Evolutionary conservation across 2,888 invertebrate genomes (phyloP).

Genomic region (Catonia carolina): DNA sequence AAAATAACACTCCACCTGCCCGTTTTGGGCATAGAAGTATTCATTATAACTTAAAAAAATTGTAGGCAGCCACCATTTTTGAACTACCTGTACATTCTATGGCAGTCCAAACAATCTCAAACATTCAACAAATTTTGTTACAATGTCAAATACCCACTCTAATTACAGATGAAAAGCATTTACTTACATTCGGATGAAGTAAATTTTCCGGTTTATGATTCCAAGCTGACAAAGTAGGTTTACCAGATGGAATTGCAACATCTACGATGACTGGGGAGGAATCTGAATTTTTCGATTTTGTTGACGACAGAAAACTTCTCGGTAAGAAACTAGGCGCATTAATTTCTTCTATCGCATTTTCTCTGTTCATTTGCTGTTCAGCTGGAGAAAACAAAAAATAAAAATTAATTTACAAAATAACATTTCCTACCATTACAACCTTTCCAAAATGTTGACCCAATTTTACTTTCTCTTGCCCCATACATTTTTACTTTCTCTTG

Average conservation of each 20-base stretch:
- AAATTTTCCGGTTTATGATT: constrained; percentile 28
- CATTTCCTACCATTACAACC: background rate
- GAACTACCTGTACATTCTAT: no score
- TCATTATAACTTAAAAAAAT: no score
- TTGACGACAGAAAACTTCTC: constrained; percentile 27
- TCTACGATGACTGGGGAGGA: constrained; percentile 25
- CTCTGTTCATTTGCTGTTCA: constrained; percentile 25
- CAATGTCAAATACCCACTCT: no score
- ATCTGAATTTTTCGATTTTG: constrained; percentile 19
- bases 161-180: no score
- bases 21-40: no score
- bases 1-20: no score
- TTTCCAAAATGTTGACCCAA: constrained; percentile 16
- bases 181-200: constrained; percentile 30
- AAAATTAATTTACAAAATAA: background rate
- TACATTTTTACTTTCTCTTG: no score
- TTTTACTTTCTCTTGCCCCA: no score
- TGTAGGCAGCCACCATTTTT: no score
- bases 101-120: no score
- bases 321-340: constrained; percentile 28
- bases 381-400: background rate
- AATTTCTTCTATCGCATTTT: constrained; percentile 29
- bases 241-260: constrained; percentile 20
- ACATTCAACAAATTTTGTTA: no score
- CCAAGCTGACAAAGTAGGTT: constrained; percentile 18